Evolutionary conservation across 2,113 vertebrate species (phyloP).

Genomic region (Scopus umbretta): DNA sequence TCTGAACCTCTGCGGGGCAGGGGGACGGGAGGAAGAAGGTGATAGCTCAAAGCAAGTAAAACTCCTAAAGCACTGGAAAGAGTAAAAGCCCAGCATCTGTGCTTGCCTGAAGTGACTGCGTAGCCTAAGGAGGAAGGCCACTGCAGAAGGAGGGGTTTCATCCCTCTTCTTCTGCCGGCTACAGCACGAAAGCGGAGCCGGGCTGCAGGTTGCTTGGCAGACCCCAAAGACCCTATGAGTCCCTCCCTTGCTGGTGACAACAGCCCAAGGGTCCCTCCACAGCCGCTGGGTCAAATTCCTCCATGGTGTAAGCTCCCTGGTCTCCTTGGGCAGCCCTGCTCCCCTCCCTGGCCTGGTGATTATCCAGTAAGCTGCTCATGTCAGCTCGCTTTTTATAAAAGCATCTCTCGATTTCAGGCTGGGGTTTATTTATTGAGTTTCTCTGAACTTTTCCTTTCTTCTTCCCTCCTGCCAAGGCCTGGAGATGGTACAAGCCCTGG

Average conservation of each 20-base stretch:
- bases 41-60: background rate
- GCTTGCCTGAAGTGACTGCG: background rate
- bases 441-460: conserved; percentile 13
- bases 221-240: accelerated
- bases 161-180: background rate
- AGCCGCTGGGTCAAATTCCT: background rate
- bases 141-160: accelerated
- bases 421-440: background rate
- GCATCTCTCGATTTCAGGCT: background rate
- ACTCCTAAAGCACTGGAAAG: background rate
- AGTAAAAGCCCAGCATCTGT: background rate
- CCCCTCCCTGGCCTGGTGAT: background rate
- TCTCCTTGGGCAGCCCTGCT: background rate
- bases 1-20: accelerated
- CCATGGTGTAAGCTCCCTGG: background rate
- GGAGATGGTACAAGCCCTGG: background rate
- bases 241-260: background rate
- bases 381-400: background rate
- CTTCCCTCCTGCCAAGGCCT: background rate
- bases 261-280: background rate
- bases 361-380: conserved; percentile 6
- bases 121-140: accelerated
- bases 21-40: background rate
- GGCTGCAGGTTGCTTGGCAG: background rate
- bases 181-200: accelerated